phyloP scores from a whole-genome alignment of 2,888 invertebrate species.

The Metopia argyrocephala region DNA sequence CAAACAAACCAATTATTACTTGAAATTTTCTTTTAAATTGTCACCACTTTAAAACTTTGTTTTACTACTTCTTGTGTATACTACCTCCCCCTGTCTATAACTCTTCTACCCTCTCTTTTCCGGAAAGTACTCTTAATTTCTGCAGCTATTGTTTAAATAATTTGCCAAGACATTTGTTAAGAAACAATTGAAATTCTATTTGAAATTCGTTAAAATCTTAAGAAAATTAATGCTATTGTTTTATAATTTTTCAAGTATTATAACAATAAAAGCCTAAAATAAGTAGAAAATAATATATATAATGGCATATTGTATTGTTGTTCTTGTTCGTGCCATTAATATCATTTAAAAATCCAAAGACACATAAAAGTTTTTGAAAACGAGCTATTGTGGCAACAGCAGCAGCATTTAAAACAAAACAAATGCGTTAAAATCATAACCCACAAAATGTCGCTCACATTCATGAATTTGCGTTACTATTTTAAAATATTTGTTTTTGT shows the following conservation, averaged over 20 bases:
- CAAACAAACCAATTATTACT: neutral
- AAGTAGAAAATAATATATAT: neutral
- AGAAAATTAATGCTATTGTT: constrained; percentile 39
- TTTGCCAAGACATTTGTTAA: neutral
- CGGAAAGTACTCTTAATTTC: neutral
- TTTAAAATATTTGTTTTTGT: neutral
- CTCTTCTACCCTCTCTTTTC: neutral
- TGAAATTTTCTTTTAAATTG: neutral
- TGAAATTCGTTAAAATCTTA: neutral
- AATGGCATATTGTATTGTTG: neutral
- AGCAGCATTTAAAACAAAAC: constrained; percentile 29
- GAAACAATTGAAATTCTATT: neutral
- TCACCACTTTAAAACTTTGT: neutral
- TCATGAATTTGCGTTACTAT: constrained; percentile 27
- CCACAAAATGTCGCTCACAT: constrained; percentile 61
- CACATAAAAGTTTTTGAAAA: constrained; percentile 25
- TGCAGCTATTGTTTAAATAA: neutral
- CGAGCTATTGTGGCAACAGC: neutral
- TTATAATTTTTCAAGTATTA: constrained; percentile 26
- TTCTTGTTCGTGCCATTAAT: constrained; percentile 7
- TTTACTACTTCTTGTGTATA: too few relatives aligned
- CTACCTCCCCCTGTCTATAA: too few relatives aligned
- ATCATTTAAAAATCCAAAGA: constrained; percentile 25
- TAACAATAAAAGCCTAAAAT: neutral
- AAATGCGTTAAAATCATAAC: constrained; percentile 57